phyloP scores from a whole-genome alignment of 1,140 invertebrate species.

The Steinernema feltiae region DNA sequence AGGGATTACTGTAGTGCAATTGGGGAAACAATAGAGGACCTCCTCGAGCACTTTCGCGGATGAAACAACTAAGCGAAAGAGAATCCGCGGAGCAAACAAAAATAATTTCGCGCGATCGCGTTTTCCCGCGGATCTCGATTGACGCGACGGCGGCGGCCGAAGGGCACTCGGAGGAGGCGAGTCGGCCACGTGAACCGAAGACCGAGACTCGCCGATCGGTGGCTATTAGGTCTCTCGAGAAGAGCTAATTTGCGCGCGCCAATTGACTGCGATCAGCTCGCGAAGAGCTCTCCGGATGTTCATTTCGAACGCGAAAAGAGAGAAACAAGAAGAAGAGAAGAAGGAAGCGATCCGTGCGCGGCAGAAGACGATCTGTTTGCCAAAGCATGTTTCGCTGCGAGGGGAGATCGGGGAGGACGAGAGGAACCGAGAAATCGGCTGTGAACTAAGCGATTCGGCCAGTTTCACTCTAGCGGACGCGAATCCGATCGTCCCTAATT shows the following conservation, averaged over 20 bases:
- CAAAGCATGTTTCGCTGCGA: neutral
- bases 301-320: neutral
- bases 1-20: neutral
- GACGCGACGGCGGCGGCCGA: neutral
- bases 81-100: neutral
- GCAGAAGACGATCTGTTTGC: neutral
- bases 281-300: neutral
- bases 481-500: no score
- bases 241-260: neutral
- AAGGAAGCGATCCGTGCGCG: neutral
- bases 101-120: neutral
- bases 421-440: neutral
- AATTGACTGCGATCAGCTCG: constrained; percentile 3
- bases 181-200: neutral
- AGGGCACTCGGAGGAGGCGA: neutral
- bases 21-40: neutral
- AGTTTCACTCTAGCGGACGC: no score
- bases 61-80: neutral
- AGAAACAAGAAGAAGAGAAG: neutral
- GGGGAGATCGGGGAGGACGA: neutral
- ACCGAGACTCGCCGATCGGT: neutral
- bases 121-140: neutral
- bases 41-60: neutral
- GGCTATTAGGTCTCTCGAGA: neutral
- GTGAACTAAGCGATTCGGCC: no score